Evolutionary conservation across 2,888 invertebrate genomes (phyloP).

Genomic region (Chrysotoxum bicinctum): DNA sequence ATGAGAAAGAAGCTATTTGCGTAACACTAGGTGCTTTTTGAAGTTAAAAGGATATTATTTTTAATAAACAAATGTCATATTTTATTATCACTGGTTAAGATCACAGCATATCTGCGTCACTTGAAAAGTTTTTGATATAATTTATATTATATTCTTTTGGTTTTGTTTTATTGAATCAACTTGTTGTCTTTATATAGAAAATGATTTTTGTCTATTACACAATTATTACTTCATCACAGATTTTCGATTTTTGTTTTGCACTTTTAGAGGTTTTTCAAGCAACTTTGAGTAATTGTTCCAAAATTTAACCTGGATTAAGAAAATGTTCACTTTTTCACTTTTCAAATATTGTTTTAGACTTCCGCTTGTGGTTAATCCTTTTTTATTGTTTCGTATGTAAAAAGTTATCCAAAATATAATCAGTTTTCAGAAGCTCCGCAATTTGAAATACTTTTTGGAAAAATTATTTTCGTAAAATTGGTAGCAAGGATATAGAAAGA

Average conservation of each 20-base stretch:
- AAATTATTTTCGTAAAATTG: not conserved
- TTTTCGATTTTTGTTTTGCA: slow-evolving; percentile 22
- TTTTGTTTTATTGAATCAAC: slow-evolving; percentile 36
- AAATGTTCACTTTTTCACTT: slow-evolving; percentile 23
- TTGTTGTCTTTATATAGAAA: slow-evolving; percentile 23
- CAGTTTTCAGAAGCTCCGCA: not conserved
- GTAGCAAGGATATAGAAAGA: slow-evolving; percentile 54
- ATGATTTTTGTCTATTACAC: slow-evolving; percentile 47
- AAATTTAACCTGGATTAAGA: not conserved
- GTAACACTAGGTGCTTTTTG: slow-evolving; percentile 40
- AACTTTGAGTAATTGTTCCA: slow-evolving; percentile 30
- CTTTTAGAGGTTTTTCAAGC: slow-evolving; percentile 43
- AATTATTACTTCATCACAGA: slow-evolving; percentile 62
- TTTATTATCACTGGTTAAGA: slow-evolving; percentile 33
- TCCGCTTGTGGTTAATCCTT: slow-evolving; percentile 42
- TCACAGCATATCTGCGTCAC: slow-evolving; percentile 16
- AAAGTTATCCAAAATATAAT: slow-evolving; percentile 57
- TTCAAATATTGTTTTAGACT: slow-evolving; percentile 5
- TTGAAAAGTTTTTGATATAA: slow-evolving; percentile 12
- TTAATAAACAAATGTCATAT: slow-evolving; percentile 6
- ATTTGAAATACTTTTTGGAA: not conserved
- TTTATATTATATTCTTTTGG: not conserved
- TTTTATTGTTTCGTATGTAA: not conserved
- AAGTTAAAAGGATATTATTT: slow-evolving; percentile 46
- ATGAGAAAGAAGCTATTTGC: slow-evolving; percentile 47